phyloP scores from a whole-genome alignment of 2,113 vertebrate genomes.

The Gymnorhina tibicen region DNA sequence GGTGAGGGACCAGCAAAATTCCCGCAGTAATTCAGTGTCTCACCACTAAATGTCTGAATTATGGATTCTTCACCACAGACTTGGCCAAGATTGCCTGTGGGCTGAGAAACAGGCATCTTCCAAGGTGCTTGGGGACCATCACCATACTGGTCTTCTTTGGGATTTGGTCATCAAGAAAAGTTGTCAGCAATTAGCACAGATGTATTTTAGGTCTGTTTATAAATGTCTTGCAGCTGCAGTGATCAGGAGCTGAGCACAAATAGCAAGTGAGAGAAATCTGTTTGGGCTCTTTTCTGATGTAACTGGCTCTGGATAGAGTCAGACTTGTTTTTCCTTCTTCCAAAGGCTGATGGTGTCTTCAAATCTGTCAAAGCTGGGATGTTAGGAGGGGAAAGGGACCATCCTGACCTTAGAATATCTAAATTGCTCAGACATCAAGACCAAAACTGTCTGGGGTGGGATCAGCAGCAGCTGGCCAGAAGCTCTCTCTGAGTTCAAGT shows the following conservation, averaged over 20 bases:
- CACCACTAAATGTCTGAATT: background rate
- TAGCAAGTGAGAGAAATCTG: background rate
- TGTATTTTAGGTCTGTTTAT: slow-evolving; percentile 40
- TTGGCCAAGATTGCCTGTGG: background rate
- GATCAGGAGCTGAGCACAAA: slow-evolving; percentile 26
- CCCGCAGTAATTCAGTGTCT: background rate
- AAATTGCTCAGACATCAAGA: background rate
- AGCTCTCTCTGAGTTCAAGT: background rate
- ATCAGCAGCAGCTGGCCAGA: background rate
- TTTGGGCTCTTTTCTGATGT: background rate
- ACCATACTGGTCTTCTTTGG: background rate
- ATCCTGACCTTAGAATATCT: background rate
- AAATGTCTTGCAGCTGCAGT: slow-evolving; percentile 34
- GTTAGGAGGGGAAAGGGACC: background rate
- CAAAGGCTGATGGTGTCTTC: background rate
- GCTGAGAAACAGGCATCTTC: background rate
- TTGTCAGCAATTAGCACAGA: background rate
- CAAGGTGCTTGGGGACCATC: background rate
- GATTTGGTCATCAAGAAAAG: background rate
- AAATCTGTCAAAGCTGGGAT: background rate
- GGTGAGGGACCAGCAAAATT: background rate
- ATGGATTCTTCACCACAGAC: background rate
- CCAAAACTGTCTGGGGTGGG: background rate
- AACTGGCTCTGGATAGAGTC: background rate
- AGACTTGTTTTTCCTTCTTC: background rate